Evolutionary conservation across 2,888 invertebrate genomes (phyloP).

Genomic region (Chrysina gloriosa): DNA sequence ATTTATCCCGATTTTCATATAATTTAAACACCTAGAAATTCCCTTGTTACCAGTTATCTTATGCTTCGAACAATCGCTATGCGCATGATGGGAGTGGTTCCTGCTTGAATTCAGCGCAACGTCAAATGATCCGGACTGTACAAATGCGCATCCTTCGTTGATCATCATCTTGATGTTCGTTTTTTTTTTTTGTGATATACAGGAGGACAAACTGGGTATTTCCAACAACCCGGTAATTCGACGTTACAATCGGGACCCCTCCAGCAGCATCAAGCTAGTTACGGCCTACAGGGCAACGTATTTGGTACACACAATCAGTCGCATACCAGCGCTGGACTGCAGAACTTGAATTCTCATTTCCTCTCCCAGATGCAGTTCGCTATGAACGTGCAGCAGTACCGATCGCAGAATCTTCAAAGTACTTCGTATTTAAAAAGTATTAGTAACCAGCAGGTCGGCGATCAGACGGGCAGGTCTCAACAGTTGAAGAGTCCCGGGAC

Average conservation of each 20-base stretch:
- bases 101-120: too few relatives aligned
- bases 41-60: too few relatives aligned
- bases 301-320: constrained; percentile 65
- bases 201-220: constrained; percentile 67
- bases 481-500: constrained; percentile 71
- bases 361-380: constrained; percentile 74
- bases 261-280: constrained; percentile 64
- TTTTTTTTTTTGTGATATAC: constrained; percentile 44
- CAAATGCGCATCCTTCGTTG: too few relatives aligned
- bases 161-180: too few relatives aligned
- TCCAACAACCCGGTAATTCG: constrained; percentile 66
- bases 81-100: too few relatives aligned
- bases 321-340: constrained; percentile 66
- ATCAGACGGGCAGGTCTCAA: constrained; percentile 62
- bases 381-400: constrained; percentile 72
- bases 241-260: constrained; percentile 61
- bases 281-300: constrained; percentile 67
- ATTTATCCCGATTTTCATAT: too few relatives aligned
- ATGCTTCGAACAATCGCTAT: too few relatives aligned
- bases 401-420: constrained; percentile 70
- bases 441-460: constrained; percentile 59
- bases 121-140: too few relatives aligned
- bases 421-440: constrained; percentile 63
- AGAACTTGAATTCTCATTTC: constrained; percentile 69
- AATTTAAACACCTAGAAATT: too few relatives aligned